Evolutionary conservation across 2,113 vertebrate species (phyloP), one percentile per base, ranked within the genome.

Genomic region (Myocastor coypus): DNA sequence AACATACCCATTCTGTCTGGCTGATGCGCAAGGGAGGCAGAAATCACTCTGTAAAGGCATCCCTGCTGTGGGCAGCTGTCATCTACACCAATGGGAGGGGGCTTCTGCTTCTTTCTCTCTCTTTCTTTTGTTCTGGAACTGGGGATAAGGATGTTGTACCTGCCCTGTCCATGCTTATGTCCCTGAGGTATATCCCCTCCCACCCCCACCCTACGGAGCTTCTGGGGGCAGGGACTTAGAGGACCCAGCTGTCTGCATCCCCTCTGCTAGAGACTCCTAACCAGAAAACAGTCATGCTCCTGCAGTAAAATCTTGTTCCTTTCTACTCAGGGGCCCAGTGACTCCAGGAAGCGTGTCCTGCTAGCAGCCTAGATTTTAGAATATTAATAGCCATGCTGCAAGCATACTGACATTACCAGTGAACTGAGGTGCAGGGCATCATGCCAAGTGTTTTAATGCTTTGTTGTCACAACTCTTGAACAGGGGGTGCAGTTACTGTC

Each of bases 21-120:
- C 82, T 97, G 75, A 59, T 13, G 78, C 61, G 89, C 92, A 96
- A 97, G 94, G 93, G 40, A 92, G 57, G 3, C 68, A 92, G 95
- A 87, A 96, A 92, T 87, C 87, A 94, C 94, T 97, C 28, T 16
- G 7, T 14, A 2, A 52, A 64, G 78, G 69, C 63, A 52, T 52
- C 42, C 57, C 17, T 42, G 9, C 57, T 32, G 34, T 64, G n/a
- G 55, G 20, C 83, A 80, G 66, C 24, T n/a, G 28, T 50, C 26
- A 57, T 61, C 83, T 19, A 37, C 14, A 81, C 46, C 64, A 17
- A 0, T 1, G 42, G 20, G 22, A 52, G 57, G 63, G 30, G 4
- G 9, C 57, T 57, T 57, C 55, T 57, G 55, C 55, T 57, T 55
- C 52, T 55, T 55, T 16, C 16, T 19, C 17, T 16, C 19, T 16